These are phyloP conservation scores for Scytalopus superciliaris DNA, from an alignment of 2,113 vertebrate genomes.

Conservation along the genomic window DNA sequence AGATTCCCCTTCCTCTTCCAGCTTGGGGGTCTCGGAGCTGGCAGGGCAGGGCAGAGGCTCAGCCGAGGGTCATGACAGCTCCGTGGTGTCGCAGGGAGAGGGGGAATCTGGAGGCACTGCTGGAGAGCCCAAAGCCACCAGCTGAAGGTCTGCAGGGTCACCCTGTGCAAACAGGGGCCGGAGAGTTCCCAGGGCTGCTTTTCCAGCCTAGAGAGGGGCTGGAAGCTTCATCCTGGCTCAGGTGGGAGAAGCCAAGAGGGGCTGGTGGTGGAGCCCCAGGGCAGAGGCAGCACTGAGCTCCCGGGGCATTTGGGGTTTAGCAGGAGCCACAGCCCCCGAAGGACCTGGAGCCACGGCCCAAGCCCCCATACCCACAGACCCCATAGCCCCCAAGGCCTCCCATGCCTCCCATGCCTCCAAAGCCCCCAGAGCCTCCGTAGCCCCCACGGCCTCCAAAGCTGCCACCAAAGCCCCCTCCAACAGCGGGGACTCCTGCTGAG, in stretches of 20 bases:
- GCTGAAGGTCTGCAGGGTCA: neutral
- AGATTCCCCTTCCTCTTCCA: too few relatives aligned
- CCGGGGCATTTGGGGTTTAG: neutral
- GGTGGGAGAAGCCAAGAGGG: too few relatives aligned
- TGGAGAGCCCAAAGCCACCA: rapidly evolving
- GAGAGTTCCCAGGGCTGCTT: neutral
- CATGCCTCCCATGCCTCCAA: too few relatives aligned
- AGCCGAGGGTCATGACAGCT: rapidly evolving
- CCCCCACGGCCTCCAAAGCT: neutral
- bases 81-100: rapidly evolving
- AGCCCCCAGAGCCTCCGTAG: too few relatives aligned
- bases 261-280: neutral
- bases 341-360: too few relatives aligned
- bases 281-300: neutral
- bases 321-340: neutral
- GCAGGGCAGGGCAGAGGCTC: too few relatives aligned
- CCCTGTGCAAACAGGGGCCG: too few relatives aligned
- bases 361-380: neutral
- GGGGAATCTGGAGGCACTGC: neutral
- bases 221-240: neutral
- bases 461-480: too few relatives aligned
- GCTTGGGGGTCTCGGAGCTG: rapidly evolving
- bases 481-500: too few relatives aligned
- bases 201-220: neutral
- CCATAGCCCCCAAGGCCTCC: neutral